A percentile compares a stretch with the other conserved stretches of the same genome.
These are phyloP conservation scores for Prionace glauca DNA, from an alignment of 2,797 vertebrate species.

Conservation along the genomic window DNA sequence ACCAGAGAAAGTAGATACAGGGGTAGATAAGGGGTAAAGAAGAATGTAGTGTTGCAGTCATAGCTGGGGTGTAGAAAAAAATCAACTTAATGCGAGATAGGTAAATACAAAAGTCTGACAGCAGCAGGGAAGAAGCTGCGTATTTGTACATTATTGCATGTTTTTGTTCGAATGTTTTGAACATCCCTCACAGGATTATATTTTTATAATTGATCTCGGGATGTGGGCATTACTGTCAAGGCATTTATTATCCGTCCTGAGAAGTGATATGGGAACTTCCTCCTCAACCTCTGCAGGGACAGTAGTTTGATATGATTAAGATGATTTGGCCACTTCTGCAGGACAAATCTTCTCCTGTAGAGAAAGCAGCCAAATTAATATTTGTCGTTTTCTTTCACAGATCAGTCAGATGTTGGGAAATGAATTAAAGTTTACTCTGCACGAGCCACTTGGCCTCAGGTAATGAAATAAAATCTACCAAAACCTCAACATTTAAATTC, in stretches of 20 bases:
- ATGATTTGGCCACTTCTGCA: not conserved
- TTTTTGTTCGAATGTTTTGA: not conserved
- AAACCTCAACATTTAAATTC: not conserved
- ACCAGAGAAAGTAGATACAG: too few species aligned
- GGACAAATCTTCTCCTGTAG: not conserved
- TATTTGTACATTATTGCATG: too few species aligned
- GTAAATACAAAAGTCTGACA: too few species aligned
- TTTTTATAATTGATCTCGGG: not conserved
- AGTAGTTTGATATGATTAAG: not conserved
- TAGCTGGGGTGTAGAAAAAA: too few species aligned
- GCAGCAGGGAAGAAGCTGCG: too few species aligned
- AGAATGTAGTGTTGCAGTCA: too few species aligned
- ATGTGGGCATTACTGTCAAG: not conserved
- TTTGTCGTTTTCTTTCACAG: not conserved
- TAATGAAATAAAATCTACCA: not conserved
- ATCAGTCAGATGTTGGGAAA: conserved; percentile 38
- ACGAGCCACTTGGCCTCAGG: conserved; percentile 33
- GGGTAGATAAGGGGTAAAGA: too few species aligned
- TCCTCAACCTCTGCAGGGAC: not conserved
- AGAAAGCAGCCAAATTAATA: not conserved
- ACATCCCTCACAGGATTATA: not conserved
- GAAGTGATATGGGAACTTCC: not conserved
- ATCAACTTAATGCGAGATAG: too few species aligned
- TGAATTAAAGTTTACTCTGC: conserved; percentile 32
- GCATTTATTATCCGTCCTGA: not conserved